These are phyloP conservation scores for Plebejus anna DNA, from an alignment of 2,888 invertebrate species.

Conservation along the genomic window DNA sequence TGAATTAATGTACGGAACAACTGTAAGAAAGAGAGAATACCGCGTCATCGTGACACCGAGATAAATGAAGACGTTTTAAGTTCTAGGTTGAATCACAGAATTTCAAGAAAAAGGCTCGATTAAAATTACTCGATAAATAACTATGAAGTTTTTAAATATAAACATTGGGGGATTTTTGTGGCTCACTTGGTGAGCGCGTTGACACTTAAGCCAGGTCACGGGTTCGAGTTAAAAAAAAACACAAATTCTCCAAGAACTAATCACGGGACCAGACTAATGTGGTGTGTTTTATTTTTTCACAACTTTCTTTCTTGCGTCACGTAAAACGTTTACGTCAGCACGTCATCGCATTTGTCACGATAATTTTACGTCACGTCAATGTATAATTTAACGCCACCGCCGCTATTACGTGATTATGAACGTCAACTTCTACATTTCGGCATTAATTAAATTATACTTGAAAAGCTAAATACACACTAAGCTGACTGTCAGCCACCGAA, in stretches of 20 bases:
- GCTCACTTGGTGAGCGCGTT: too few species aligned
- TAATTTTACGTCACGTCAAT: neutral
- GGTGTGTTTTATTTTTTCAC: too few species aligned
- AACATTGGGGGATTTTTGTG: too few species aligned
- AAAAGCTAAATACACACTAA: too few species aligned
- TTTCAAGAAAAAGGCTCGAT: neutral
- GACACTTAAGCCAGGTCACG: too few species aligned
- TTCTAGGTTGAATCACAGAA: neutral
- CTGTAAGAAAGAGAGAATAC: neutral
- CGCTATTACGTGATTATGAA: neutral
- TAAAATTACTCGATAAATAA: neutral
- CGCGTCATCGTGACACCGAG: neutral
- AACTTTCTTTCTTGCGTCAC: neutral
- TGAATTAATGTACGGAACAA: neutral
- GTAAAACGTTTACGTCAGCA: neutral
- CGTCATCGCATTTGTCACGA: neutral
- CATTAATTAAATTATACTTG: too few species aligned
- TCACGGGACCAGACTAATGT: too few species aligned
- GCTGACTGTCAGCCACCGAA: too few species aligned
- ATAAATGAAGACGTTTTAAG: slow-evolving; percentile 2
- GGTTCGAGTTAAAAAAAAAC: too few species aligned
- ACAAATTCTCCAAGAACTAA: neutral
- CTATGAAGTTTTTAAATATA: neutral
- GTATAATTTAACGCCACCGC: neutral
- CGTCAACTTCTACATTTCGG: too few species aligned